Base-by-base conservation (phyloP, 2,888 invertebrate genomes). In the Acronicta aceris region DNA sequence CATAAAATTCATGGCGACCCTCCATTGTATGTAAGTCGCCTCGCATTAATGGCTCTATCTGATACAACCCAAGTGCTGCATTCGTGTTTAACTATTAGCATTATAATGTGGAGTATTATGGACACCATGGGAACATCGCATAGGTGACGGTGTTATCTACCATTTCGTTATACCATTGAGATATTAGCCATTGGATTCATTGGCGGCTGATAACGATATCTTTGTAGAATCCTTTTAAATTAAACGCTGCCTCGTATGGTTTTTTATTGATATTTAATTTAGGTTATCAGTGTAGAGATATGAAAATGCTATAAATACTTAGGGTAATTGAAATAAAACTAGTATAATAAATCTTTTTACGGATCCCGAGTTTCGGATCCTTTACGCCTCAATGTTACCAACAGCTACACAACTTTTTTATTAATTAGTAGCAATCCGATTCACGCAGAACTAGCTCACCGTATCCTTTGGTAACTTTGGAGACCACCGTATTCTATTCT, bases 191-290 rank as follows among this genome's bases (percentile, higher is more conserved):
- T 71, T 62, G 42, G 40, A 25, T 12, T 58, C 46, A 58, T 71
- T 67, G 52, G 43, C 65, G 71, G 48, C 54, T 59, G 77, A 76
- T 74, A 76, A 57, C 43, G 49, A 21, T 74, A 76, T 76, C 76
- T 62, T 7, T 47, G 40, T 36, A 21, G 68, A 59, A 65, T 68
- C 53, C 71, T 61, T 71, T 51, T 45, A 56, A 71, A 69, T 69
- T 58, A 50, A 64, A 60, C 47, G 59, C 49, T 42, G 60, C 38
- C 8, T 13, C 56, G 58, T 55, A 59, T 64, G 49, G 59, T 48
- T 71, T 53, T 76, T 64, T 61, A 76, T 76, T 74, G 71, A 62
- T 71, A 73, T 69, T 74, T 71, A 69, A 76, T 76, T 63, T 62
- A 40, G 59, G 51, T 75, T 68, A 76, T 71, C 67, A 45, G 7